A percentile compares a stretch with the other conserved stretches of the same genome.
Conservation (phyloP, 2,113 vertebrate species). For the Menura novaehollandiae region DNA sequence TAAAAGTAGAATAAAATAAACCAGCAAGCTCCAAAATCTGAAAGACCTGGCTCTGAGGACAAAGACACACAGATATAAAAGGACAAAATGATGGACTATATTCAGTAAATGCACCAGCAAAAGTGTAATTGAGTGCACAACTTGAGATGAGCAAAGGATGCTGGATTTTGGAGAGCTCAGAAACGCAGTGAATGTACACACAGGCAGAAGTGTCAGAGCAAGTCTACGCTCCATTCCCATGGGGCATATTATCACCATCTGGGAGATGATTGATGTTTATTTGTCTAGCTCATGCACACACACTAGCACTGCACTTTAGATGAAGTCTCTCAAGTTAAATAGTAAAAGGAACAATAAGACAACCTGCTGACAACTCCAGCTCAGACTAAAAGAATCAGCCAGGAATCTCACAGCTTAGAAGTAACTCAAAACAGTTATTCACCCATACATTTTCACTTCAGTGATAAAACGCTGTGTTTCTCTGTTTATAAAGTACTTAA, state of each 20-base stretch:
- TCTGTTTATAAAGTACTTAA: conserved; percentile 4
- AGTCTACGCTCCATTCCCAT: neutral
- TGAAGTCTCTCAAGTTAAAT: conserved; percentile 15
- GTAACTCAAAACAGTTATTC: conserved; percentile 32
- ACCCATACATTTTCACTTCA: neutral
- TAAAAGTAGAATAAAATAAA: neutral
- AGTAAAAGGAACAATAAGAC: conserved; percentile 41
- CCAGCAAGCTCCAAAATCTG: neutral
- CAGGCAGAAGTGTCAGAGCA: neutral
- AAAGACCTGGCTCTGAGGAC: neutral
- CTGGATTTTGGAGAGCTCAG: neutral
- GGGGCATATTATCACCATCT: conserved; percentile 39
- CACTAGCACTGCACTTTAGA: neutral
- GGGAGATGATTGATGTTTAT: conserved; percentile 39
- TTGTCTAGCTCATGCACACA: conserved; percentile 34
- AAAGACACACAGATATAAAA: neutral
- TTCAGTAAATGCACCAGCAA: neutral
- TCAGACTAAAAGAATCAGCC: conserved; percentile 18
- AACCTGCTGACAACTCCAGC: conserved; percentile 55
- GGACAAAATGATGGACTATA: neutral
- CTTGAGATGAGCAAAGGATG: neutral
- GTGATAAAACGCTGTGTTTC: neutral
- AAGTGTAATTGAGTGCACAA: neutral
- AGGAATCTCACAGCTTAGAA: conserved; percentile 14
- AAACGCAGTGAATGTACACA: neutral